Percentiles rank a stretch among this genome's conserved stretches.
phyloP scores from a whole-genome alignment of 2,113 vertebrate genomes.

The Apaloderma vittatum region DNA sequence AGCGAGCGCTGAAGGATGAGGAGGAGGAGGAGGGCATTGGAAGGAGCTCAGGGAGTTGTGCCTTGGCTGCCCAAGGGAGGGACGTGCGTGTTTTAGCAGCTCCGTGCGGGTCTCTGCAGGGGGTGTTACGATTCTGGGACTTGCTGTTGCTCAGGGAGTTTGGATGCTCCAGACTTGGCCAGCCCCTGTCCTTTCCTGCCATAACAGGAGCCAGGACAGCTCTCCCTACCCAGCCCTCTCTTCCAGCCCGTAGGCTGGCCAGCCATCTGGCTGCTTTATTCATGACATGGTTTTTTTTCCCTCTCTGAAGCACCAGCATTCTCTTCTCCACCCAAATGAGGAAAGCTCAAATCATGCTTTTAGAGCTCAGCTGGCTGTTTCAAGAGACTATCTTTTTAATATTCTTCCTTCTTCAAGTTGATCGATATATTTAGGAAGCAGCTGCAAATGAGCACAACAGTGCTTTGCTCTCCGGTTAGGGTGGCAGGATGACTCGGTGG shows the following conservation, averaged over 20 bases:
- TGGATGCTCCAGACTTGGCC: not conserved
- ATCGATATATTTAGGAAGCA: slow-evolving; percentile 54
- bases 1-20: not conserved
- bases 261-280: slow-evolving; percentile 27
- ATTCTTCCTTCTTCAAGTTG: slow-evolving; percentile 7
- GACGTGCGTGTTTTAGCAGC: not conserved
- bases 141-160: not conserved
- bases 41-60: not conserved
- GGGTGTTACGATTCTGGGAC: not conserved
- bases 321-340: not conserved
- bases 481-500: not conserved
- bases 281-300: not conserved
- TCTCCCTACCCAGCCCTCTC: not conserved
- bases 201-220: not conserved
- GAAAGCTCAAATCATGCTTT: slow-evolving; percentile 19
- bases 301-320: not conserved
- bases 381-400: not conserved
- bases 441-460: not conserved
- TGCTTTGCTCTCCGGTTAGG: not conserved
- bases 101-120: not conserved
- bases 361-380: slow-evolving; percentile 47
- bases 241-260: not conserved
- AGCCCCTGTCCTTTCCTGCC: not conserved
- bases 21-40: not conserved
- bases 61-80: not conserved